A percentile compares a stretch with the other conserved stretches of the same genome.
These are phyloP conservation scores for Paracentrotus lividus DNA, from an alignment of 53 echinoderm and acorn worm genomes.

Conservation along the genomic window DNA sequence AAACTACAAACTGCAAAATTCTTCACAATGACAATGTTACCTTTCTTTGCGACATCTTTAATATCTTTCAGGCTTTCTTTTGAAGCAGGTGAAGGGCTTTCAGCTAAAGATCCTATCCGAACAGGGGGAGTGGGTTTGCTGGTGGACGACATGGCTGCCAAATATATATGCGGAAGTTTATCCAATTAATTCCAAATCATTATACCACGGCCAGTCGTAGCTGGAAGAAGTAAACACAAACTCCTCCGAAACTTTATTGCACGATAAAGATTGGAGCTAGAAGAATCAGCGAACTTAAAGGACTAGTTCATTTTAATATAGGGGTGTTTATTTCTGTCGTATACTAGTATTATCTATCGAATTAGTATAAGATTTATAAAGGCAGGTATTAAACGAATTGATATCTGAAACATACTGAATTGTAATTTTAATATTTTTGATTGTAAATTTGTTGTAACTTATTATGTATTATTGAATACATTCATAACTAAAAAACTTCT, in stretches of 20 bases:
- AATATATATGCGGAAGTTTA: constrained; percentile 14
- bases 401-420: no score
- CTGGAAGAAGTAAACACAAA: background rate
- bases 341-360: no score
- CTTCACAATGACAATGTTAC: constrained; percentile 5
- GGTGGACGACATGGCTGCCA: background rate
- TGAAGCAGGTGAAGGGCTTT: background rate
- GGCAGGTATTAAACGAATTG: no score
- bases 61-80: constrained; percentile 31
- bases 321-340: background rate
- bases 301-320: background rate
- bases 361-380: no score
- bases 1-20: background rate
- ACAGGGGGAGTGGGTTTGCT: constrained; percentile 13
- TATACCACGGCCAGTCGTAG: background rate
- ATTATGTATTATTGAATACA: no score
- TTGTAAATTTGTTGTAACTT: no score
- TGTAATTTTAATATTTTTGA: no score
- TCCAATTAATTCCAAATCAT: background rate
- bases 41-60: constrained; percentile 60
- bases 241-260: background rate
- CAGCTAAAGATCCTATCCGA: constrained; percentile 11
- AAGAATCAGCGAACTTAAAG: background rate
- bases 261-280: background rate
- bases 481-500: no score